Evolutionary conservation across 2,888 invertebrate species (phyloP), one percentile per base, ranked within the genome.

Genomic region (Ochlodes sylvanus): DNA sequence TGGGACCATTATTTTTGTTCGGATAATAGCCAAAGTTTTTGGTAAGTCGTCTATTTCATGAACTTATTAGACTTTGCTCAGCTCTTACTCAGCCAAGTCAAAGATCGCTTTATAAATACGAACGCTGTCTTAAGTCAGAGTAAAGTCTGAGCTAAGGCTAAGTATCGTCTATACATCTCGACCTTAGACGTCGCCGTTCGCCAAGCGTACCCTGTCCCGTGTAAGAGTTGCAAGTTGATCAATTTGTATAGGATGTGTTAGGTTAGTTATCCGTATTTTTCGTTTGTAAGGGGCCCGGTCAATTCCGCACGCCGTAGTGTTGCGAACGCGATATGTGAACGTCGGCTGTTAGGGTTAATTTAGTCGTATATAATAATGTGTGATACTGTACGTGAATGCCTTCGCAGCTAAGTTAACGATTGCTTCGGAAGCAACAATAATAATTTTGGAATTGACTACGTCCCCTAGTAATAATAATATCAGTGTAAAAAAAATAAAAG

Each of bases 211-310:
- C 47, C 10, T 52, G 32, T 67, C 54, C 62, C 63, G 56, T 61
- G 68, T 58, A 68, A 67, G 63, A 75, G 75, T 76, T 79, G 76
- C 17, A 85, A 82, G 86, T 88, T 87, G 83, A 83, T 85, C 79
- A 78, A 84, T 85, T 85, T 91, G 88, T 90, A 86, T 88, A 89
- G 83, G 80, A 81, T 83, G 66, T 54, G 85, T 86, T 89, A 87
- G 87, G 88, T 89, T 87, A 85, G 81, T 86, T 86, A 80, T 77
- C 77, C 77, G 78, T 79, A 78, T 81, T 78, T 77, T 79, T 78
- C 14, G 50, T 71, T 86, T 85, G 82, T 78, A 85, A 80, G 89
- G 92, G 92, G 86, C 79, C 79, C 82, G 77, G 86, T 91, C 92
- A 90, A 91, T 91, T 92, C 90, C 90, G 83, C 81, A 76, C 73